Conservation (phyloP, 2,113 vertebrate species). For the Nibea albiflora region DNA sequence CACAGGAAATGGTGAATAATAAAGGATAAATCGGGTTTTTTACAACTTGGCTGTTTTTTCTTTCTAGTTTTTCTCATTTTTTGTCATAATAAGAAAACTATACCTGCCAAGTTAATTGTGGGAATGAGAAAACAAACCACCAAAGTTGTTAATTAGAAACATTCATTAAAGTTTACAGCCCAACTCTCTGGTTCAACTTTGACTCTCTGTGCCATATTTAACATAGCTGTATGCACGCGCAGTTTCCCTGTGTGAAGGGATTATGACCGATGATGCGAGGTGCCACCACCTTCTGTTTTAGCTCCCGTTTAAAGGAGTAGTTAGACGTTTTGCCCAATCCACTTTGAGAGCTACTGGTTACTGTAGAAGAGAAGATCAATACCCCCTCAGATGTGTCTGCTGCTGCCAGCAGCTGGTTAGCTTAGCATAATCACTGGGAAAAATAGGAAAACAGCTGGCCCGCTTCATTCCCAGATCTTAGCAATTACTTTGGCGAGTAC, state of each 20-base stretch:
- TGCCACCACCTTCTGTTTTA: neutral
- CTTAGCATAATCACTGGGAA: neutral
- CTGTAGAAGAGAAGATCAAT: neutral
- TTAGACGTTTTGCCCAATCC: neutral
- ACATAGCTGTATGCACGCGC: too few species aligned
- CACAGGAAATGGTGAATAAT: neutral
- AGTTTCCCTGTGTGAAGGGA: neutral
- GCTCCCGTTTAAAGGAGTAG: neutral
- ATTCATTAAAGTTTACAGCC: neutral
- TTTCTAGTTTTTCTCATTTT: neutral
- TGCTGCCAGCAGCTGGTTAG: neutral
- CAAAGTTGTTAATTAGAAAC: too few species aligned
- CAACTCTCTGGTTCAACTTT: neutral
- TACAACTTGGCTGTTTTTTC: neutral
- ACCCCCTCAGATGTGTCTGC: neutral
- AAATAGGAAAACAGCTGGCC: neutral
- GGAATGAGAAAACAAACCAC: neutral
- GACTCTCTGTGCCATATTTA: neutral
- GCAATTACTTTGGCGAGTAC: neutral
- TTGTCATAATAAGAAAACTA: neutral
- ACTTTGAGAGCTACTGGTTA: neutral
- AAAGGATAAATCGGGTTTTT: conserved; percentile 10
- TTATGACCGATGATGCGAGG: neutral
- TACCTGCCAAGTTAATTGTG: neutral
- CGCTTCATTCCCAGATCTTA: neutral